Evolutionary conservation across 2,888 invertebrate genomes (phyloP), one percentile per base, ranked within the genome.

Genomic region (Lycocerus yunnanus): DNA sequence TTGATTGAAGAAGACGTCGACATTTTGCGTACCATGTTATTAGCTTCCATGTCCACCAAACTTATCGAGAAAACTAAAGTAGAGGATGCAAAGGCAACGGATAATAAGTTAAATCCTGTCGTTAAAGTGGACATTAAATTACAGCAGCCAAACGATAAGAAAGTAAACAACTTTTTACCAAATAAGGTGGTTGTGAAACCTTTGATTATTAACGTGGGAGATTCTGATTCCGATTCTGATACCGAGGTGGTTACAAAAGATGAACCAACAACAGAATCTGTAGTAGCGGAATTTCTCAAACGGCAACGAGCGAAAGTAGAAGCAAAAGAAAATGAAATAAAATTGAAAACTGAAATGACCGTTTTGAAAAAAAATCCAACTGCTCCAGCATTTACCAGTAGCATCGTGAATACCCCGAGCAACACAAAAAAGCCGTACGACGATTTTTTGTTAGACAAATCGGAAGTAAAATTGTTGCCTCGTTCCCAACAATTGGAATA

Each of bases 1-100:
- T 88, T 88, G 79, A 79, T 88, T 73, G 91, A 91, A 68, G 91
- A 91, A 81, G 91, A 91, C 83, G 90, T 90, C 83, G 91, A 91
- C 84, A 87, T 91, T 68, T 86, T 92, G 76, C 85, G 91, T 77
- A 91, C 91, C 27, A 88, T 89, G 84, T 83, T 91, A 71, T 85
- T 92, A 78, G 90, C 90, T 68, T 90, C 91, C 5, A 87, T 91
- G 77, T 89, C 90, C 72, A 90, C 90, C 84, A 91, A 90, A 84
- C 87, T 90, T 71, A 88, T 72, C 13, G 20, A 20, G 13, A 70
- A 69, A 72, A 66, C 18, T 5, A 21, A 66, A 13, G 21, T 21
- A 1, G 24, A 24, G 13, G 20, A 66, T 13, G 14, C 14, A 21
- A 66, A 24, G 15, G 14, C 6, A n/a, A 21, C n/a, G 6, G 18